phyloP scores from a whole-genome alignment of 2,113 vertebrate genomes.

The Acanthochromis polyacanthus region DNA sequence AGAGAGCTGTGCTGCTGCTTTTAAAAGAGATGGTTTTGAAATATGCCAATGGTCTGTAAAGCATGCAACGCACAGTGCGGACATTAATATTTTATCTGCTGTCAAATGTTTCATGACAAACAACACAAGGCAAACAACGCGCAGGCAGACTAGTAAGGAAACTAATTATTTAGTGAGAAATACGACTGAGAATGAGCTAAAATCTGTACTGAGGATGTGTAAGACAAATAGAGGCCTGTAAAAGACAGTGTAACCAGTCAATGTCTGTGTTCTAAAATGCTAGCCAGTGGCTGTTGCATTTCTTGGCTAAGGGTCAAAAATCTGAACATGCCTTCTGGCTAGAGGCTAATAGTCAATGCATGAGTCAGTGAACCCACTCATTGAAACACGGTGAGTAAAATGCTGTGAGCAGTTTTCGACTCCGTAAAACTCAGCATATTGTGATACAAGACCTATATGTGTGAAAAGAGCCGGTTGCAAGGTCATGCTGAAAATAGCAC shows the following conservation, averaged over 20 bases:
- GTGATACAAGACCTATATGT: constrained; percentile 24
- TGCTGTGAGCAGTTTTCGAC: constrained; percentile 12
- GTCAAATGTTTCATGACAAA: not conserved
- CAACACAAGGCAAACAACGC: not conserved
- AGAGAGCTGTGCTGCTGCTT: not conserved
- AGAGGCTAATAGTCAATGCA: constrained; percentile 16
- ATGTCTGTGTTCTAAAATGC: not conserved
- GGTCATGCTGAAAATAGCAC: constrained; percentile 52
- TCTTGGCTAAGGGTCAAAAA: constrained; percentile 31
- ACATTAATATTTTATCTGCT: constrained; percentile 42
- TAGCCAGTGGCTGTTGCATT: not conserved
- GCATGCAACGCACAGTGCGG: constrained; percentile 7
- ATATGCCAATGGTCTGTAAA: not conserved
- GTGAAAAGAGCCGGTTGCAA: constrained; percentile 36
- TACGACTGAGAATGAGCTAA: not conserved
- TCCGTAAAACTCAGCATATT: constrained; percentile 22
- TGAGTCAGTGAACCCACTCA: constrained; percentile 35
- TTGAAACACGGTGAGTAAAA: constrained; percentile 6
- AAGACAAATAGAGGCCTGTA: not conserved
- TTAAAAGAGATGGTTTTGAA: not conserved
- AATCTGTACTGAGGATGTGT: not conserved
- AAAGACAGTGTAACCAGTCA: not conserved
- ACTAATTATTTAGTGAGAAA: not conserved
- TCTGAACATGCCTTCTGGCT: constrained; percentile 9
- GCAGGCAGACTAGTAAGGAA: not conserved